A percentile compares a stretch with the other conserved stretches of the same genome.
Conservation (phyloP, 2,888 invertebrate species). For the Cotesia congregata region DNA sequence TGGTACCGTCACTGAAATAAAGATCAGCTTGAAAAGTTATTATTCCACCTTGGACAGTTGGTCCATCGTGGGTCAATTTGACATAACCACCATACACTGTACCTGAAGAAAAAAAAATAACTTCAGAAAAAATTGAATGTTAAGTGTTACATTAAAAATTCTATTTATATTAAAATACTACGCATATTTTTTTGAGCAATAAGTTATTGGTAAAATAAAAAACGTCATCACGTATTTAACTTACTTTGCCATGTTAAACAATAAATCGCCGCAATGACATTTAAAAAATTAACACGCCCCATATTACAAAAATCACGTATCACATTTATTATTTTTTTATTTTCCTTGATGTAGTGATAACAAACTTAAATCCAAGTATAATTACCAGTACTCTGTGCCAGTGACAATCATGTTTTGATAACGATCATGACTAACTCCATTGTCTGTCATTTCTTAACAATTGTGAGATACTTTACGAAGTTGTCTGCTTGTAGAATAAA, state of each 20-base stretch:
- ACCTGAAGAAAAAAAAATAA: constrained; percentile 20
- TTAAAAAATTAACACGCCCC: constrained; percentile 12
- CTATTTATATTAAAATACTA: constrained; percentile 1
- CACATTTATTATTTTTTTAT: constrained; percentile 25
- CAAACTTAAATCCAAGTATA: neutral
- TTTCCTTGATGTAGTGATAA: neutral
- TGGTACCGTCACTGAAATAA: constrained; percentile 63
- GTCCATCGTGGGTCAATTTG: constrained; percentile 75
- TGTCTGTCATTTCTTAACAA: neutral
- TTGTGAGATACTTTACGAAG: neutral
- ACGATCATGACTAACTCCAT: constrained; percentile 25
- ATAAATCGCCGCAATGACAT: constrained; percentile 12
- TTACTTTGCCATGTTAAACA: constrained; percentile 27
- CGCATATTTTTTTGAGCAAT: neutral
- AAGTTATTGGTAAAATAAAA: neutral
- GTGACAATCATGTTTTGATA: constrained; percentile 25
- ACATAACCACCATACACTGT: constrained; percentile 66
- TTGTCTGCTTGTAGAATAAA: neutral
- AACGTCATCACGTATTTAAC: neutral
- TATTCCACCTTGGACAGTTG: constrained; percentile 80
- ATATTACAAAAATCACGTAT: neutral
- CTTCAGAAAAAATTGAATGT: neutral
- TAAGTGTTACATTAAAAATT: neutral
- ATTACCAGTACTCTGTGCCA: neutral
- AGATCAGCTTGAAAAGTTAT: constrained; percentile 79